Conservation (phyloP, 2,797 vertebrate genomes). For the Anomalospiza imberbis region DNA sequence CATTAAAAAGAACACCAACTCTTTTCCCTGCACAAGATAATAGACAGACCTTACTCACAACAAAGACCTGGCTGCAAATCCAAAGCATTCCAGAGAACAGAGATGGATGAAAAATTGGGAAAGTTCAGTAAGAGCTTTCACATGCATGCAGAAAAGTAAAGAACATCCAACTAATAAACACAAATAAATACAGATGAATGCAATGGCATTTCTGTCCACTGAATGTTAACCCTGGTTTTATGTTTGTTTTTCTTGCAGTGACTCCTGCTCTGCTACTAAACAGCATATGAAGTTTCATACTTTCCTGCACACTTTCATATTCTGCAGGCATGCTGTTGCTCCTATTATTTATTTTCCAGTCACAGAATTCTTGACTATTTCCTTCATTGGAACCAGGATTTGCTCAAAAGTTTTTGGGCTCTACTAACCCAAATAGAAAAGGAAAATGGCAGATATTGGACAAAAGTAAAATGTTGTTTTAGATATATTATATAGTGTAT, state of each 20-base stretch:
- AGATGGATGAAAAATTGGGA: neutral
- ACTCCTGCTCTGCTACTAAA: neutral
- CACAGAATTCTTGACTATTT: neutral
- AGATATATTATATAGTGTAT: neutral
- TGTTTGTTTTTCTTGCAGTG: neutral
- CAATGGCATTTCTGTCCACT: neutral
- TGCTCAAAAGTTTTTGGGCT: neutral
- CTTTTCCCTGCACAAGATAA: conserved; percentile 30
- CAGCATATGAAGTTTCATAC: neutral
- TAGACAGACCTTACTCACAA: neutral
- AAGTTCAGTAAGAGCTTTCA: neutral
- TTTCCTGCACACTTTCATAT: neutral
- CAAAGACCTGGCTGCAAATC: neutral
- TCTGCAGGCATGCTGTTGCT: neutral
- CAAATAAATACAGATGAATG: neutral
- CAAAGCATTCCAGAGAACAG: neutral
- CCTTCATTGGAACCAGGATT: neutral
- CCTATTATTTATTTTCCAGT: neutral
- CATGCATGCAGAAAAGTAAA: neutral
- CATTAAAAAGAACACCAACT: conserved; percentile 1
- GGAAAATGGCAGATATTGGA: neutral
- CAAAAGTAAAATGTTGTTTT: neutral
- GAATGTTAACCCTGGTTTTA: neutral
- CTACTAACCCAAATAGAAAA: neutral
- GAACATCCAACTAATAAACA: neutral